Percentiles rank a stretch among this genome's conserved stretches.
These are phyloP conservation scores for Plagodis pulveraria DNA, from an alignment of 2,888 invertebrate genomes.

Conservation along the genomic window DNA sequence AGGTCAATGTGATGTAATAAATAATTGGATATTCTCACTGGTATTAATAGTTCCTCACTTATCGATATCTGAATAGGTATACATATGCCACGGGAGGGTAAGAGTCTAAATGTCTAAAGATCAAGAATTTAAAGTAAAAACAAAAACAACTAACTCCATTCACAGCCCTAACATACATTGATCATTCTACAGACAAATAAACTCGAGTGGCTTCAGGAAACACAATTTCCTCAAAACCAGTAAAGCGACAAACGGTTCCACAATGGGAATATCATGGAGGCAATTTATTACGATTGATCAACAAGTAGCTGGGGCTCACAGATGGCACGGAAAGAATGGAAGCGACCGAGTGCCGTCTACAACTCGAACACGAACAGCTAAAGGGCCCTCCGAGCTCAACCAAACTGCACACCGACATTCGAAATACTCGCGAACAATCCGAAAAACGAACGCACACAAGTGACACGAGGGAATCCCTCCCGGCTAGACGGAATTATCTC, in stretches of 20 bases:
- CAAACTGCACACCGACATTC: conserved; percentile 70
- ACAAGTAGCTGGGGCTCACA: conserved; percentile 79
- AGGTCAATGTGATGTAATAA: too few relatives aligned
- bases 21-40: too few relatives aligned
- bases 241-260: conserved; percentile 82
- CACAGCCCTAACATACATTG: conserved; percentile 37
- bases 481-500: conserved; percentile 84
- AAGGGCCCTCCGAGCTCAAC: conserved; percentile 63
- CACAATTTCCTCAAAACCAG: conserved; percentile 79
- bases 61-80: too few relatives aligned
- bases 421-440: conserved; percentile 72
- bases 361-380: conserved; percentile 58
- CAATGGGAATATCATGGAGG: conserved; percentile 83
- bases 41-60: too few relatives aligned
- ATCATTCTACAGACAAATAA: conserved; percentile 68
- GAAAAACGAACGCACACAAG: conserved; percentile 82
- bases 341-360: conserved; percentile 51
- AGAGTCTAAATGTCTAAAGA: too few relatives aligned
- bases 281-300: conserved; percentile 85
- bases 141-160: conserved; percentile 5
- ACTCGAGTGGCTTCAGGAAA: conserved; percentile 74
- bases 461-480: conserved; percentile 84
- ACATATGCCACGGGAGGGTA: too few relatives aligned
- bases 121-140: not conserved
- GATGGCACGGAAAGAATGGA: conserved; percentile 75